Evolutionary conservation across 2,797 vertebrate species (phyloP), one percentile per base, ranked within the genome.

Genomic region (Rhyacichthys aspro): DNA sequence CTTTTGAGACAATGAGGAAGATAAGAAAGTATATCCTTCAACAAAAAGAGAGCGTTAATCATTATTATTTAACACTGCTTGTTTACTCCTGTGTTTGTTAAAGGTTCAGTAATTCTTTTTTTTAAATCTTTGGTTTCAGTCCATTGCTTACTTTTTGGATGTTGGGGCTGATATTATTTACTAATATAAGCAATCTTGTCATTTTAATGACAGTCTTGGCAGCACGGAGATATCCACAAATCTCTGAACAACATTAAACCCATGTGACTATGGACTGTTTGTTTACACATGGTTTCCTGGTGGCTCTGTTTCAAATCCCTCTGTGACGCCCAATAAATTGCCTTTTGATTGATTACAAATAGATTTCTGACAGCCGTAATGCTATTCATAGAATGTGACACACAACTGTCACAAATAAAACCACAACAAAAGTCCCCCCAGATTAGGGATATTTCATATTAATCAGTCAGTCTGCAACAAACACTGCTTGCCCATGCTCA

Each of bases 331-430:
- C 56, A 49, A 69, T 55, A 34, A 10, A 48, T 63, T 56, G n/a
- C 43, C 50, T 68, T 80, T 63, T 72, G 70, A 77, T 76, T 70
- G 64, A 76, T 83, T 70, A 67, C 12, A 15, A 36, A 43, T 39
- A 42, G 43, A 60, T 76, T 55, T 74, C 38, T 11, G n/a, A 47
- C 67, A 55, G 49, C 38, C 36, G 48, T 83, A 78, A 83, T 81
- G 41, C 18, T 82, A 82, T 88, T 85, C 79, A 83, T 83, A 28
- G 70, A 43, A 47, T 70, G 48, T 82, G 73, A 75, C 69, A 74
- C n/a, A 18, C 55, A 64, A 55, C 70, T 75, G 76, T 73, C 77
- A 70, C 32, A 55, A 15, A 1, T 32, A 58, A 79, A 84, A 63
- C 59, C 32, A 68, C 43, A 58, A 44, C 59, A 28, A 63, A 69